A percentile compares a stretch with the other conserved stretches of the same genome.
phyloP scores from a whole-genome alignment of 1,140 invertebrate genomes.

The Laupala kohalensis region DNA sequence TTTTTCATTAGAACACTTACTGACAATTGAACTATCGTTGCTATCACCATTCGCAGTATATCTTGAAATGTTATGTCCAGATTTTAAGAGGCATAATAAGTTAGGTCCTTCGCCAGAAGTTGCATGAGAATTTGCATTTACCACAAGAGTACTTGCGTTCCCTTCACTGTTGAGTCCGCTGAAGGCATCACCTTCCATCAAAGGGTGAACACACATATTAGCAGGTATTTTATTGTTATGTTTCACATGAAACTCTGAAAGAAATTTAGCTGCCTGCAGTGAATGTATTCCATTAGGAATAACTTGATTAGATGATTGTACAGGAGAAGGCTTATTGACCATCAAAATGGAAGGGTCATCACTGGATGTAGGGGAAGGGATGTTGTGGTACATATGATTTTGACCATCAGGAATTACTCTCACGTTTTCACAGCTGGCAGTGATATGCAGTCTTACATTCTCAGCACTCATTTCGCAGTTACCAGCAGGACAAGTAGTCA shows the following conservation, averaged over 20 bases:
- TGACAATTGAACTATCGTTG: neutral
- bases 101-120: neutral
- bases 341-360: constrained; percentile 1
- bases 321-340: constrained; percentile 1
- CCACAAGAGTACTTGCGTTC: neutral
- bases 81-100: neutral
- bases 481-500: neutral
- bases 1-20: constrained; percentile 1
- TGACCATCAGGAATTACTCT: neutral
- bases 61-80: neutral
- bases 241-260: constrained; percentile 10
- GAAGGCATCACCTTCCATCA: neutral
- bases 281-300: constrained; percentile 9
- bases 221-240: constrained; percentile 1
- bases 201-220: neutral
- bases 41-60: neutral
- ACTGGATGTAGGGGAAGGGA: constrained; percentile 3
- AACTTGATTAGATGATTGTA: constrained; percentile 1
- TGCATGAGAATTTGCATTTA: neutral
- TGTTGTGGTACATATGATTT: neutral
- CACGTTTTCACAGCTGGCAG: neutral
- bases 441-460: neutral
- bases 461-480: neutral
- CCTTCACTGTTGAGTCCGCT: neutral
- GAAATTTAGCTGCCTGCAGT: constrained; percentile 9